These are phyloP conservation scores for Palaemon carinicauda DNA, from an alignment of 1,140 invertebrate genomes.

Conservation along the genomic window DNA sequence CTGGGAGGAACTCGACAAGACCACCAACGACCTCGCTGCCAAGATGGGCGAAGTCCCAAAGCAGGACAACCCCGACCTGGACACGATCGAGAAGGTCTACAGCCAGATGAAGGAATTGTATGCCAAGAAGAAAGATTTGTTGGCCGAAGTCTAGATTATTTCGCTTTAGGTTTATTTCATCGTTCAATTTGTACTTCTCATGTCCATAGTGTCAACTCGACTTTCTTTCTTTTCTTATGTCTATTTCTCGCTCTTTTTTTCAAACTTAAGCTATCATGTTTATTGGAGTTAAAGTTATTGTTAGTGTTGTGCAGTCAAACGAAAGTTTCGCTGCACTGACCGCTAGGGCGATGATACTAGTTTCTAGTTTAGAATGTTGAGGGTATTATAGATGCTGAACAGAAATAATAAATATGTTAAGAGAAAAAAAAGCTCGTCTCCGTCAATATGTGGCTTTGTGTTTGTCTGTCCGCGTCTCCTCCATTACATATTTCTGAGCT, in stretches of 20 bases:
- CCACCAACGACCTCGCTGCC: constrained; percentile 43
- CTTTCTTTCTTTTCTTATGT: too few species aligned
- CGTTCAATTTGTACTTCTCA: not conserved
- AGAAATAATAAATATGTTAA: not conserved
- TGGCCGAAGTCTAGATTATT: constrained; percentile 40
- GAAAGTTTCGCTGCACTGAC: not conserved
- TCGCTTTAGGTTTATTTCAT: not conserved
- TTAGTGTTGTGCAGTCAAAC: not conserved
- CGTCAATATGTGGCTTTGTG: not conserved
- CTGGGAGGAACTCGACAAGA: constrained; percentile 57
- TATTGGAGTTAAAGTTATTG: not conserved
- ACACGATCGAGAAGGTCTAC: constrained; percentile 57
- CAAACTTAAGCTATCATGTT: not conserved
- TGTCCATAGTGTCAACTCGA: not conserved
- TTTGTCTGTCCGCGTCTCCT: too few species aligned
- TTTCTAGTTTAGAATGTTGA: constrained; percentile 13
- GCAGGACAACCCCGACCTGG: constrained; percentile 55
- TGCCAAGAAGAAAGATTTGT: constrained; percentile 58
- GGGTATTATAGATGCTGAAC: not conserved
- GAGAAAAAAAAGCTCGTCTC: not conserved
- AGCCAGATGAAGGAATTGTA: constrained; percentile 51
- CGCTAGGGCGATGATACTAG: not conserved
- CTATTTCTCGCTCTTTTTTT: not conserved
- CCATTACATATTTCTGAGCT: too few species aligned
- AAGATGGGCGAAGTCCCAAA: constrained; percentile 55